Base-by-base conservation (phyloP, 1,140 invertebrate species). In the Drosophila cardini region DNA sequence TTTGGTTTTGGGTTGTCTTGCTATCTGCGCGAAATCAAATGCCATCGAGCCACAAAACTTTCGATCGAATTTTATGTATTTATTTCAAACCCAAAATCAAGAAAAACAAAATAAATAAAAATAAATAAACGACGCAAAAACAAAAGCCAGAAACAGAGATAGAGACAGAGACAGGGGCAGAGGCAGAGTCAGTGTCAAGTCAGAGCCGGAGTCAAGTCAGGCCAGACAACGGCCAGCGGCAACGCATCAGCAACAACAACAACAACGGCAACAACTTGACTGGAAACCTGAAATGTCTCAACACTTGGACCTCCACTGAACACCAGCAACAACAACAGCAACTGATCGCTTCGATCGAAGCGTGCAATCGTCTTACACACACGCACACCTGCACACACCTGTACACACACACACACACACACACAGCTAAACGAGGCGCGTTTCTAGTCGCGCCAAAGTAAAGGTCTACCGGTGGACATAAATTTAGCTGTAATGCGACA, bases 401-500 rank as follows among this genome's bases (percentile, higher is more conserved):
- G 38, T 40, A 52, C 43, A 53, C 56, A 43, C 16, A 34, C 53
- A 36, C 40, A 34, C 63, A 26, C 36, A 45, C 40, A 38, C 26
- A 34, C 10, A 16, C 7, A 43, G 9, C 15, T 32, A 65, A 53
- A 55, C 78, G 80, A 77, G 72, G 84, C 76, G 69, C 79, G 85
- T 80, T 89, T 89, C 84, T 87, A 87, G 79, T 80, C 80, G 69
- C 84, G 62, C 84, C 80, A 78, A 89, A 89, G 84, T 89, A 90
- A 90, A 90, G 85, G 85, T 90, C 85, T 90, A 90, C 85, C 85
- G 85, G 85, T 90, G 85, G 86, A 90, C 85, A 90, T 90, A 90
- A 90, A 90, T 90, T 90, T 90, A 90, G 85, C 85, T 90, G 85
- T 90, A 90, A 90, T 90, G 85, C 85, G 85, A 90, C 85, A 90